Evolutionary conservation across 2,113 vertebrate genomes (phyloP).

Genomic region (Pavo muticus): DNA sequence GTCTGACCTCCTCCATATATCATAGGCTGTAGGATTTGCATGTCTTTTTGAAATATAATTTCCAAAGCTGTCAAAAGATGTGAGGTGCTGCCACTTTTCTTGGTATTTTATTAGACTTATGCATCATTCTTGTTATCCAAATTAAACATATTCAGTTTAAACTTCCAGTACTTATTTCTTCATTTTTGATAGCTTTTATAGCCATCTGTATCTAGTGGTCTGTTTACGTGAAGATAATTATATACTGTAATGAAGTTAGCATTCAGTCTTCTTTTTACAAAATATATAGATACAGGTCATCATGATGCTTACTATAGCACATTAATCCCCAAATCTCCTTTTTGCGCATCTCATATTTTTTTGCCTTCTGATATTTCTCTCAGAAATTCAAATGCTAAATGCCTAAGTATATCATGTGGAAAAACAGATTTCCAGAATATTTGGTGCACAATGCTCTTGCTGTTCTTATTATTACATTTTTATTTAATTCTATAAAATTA

Average conservation of each 20-base stretch:
- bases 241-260: neutral
- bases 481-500: neutral
- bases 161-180: neutral
- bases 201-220: neutral
- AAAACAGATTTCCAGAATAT: neutral
- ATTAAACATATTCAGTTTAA: neutral
- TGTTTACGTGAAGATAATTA: neutral
- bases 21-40: neutral
- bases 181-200: neutral
- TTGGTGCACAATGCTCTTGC: neutral
- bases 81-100: neutral
- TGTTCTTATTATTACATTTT: neutral
- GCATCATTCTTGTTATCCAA: neutral
- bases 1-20: neutral
- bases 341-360: neutral
- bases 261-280: neutral
- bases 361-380: neutral
- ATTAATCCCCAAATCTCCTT: neutral
- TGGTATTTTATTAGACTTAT: neutral
- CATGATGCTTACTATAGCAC: fast-evolving
- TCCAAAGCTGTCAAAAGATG: neutral
- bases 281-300: neutral
- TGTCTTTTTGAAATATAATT: neutral
- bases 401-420: neutral
- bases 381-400: neutral